Evolutionary conservation across 2,888 invertebrate species (phyloP).

Genomic region (Hyalella azteca): DNA sequence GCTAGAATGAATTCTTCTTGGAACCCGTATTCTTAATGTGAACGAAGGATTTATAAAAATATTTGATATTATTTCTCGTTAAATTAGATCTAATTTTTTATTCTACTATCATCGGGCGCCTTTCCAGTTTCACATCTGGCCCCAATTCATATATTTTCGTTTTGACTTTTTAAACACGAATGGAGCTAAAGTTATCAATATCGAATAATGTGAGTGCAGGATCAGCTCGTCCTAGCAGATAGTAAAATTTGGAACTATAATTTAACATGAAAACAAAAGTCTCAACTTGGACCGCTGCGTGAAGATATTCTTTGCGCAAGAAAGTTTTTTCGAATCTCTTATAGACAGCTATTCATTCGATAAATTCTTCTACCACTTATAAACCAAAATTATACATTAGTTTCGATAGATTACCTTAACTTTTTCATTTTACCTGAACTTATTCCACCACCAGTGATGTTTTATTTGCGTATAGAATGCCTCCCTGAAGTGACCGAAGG

Average conservation of each 20-base stretch:
- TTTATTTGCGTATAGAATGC: conserved; percentile 51
- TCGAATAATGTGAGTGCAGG: too few species aligned
- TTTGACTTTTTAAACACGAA: too few species aligned
- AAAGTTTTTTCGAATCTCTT: not conserved
- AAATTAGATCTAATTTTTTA: too few species aligned
- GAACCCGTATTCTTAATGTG: too few species aligned
- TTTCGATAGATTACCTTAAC: not conserved
- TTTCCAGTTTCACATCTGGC: too few species aligned
- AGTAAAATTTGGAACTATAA: not conserved
- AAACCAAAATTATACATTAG: not conserved
- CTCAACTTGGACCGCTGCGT: not conserved
- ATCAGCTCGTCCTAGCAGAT: too few species aligned
- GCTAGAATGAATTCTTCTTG: too few species aligned
- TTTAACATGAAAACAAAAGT: not conserved
- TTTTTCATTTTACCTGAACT: conserved; percentile 38
- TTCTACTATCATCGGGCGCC: too few species aligned
- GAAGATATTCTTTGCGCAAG: not conserved
- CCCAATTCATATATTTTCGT: too few species aligned
- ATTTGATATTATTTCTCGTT: too few species aligned
- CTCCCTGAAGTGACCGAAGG: conserved; percentile 50
- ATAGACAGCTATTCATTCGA: not conserved
- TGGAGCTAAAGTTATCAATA: too few species aligned
- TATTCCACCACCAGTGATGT: conserved; percentile 57
- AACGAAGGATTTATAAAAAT: too few species aligned
- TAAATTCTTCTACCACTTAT: not conserved